phyloP scores from a whole-genome alignment of 2,888 invertebrate species.

The Keiferia lycopersicella region DNA sequence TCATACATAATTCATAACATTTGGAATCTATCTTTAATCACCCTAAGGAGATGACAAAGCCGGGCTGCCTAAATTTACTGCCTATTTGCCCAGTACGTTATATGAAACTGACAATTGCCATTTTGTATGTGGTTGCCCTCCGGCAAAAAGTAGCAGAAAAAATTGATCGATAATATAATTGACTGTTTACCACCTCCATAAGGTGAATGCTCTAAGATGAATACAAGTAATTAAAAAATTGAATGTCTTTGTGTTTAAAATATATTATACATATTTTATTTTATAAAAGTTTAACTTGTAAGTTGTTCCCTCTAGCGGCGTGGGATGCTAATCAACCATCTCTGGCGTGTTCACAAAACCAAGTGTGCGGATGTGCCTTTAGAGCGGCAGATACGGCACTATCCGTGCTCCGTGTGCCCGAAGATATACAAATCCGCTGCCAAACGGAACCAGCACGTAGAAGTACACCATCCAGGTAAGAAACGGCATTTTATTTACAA shows the following conservation, averaged over 20 bases:
- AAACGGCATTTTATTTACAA: not conserved
- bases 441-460: constrained; percentile 90
- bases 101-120: too few relatives aligned
- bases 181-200: too few relatives aligned
- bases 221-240: too few relatives aligned
- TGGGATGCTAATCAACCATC: constrained; percentile 92
- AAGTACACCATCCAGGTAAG: constrained; percentile 90
- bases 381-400: constrained; percentile 87
- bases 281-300: not conserved
- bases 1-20: too few relatives aligned
- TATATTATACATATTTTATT: not conserved
- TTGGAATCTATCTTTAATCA: too few relatives aligned
- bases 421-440: constrained; percentile 92
- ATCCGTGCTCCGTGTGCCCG: constrained; percentile 92
- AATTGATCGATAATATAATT: too few relatives aligned
- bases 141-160: too few relatives aligned
- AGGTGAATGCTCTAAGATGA: too few relatives aligned
- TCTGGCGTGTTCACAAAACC: constrained; percentile 88
- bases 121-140: too few relatives aligned
- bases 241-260: not conserved
- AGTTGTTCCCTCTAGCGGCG: constrained; percentile 81
- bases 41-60: too few relatives aligned
- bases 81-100: too few relatives aligned
- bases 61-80: too few relatives aligned
- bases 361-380: constrained; percentile 88